Base-by-base conservation (phyloP, 2,888 invertebrate species). In the Cerceris rybyensis region DNA sequence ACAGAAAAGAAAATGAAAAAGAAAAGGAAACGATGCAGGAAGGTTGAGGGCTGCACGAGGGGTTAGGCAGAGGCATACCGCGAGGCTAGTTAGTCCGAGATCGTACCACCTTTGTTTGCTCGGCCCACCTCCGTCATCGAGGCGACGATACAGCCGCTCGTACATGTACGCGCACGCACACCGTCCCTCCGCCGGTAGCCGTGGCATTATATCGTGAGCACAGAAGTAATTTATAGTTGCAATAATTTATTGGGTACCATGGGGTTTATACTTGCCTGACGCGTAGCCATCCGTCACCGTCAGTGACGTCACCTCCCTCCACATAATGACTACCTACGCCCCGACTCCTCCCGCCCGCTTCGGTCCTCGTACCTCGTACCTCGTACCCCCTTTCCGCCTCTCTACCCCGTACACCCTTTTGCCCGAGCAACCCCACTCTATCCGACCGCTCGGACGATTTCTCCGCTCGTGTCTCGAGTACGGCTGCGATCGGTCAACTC, bases 151-250 rank as follows among this genome's bases (percentile, higher is more conserved):
- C 69, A 69, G 70, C 67, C 79, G 70, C 78, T 65, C 66, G 66
- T 68, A 28, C 64, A 65, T 70, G 70, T 57, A 58, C 65, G 72
- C 54, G 60, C 60, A 86, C 88, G 86, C 84, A 83, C 81, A 85
- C 85, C 50, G 70, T 39, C 71, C 64, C n/a, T 70, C 49, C 86
- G 88, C 89, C 91, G 87, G 91, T 92, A 91, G 91, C 91, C 91
- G 89, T 88, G 83, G 91, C 90, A 92, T 92, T 92, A 92, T 92
- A 91, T 91, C 90, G 90, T 90, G 91, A 90, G 91, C 91, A 89
- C 90, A 92, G 91, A 92, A 92, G 92, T 92, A 92, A 92, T 92
- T 92, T 92, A 92, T 92, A 92, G 92, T 92, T 92, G 92, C 92
- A 92, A 92, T 92, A 92, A 92, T 92, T 92, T 92, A 92, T 92